phyloP scores from a whole-genome alignment of 2,797 vertebrate genomes.

The Anguilla marmorata region DNA sequence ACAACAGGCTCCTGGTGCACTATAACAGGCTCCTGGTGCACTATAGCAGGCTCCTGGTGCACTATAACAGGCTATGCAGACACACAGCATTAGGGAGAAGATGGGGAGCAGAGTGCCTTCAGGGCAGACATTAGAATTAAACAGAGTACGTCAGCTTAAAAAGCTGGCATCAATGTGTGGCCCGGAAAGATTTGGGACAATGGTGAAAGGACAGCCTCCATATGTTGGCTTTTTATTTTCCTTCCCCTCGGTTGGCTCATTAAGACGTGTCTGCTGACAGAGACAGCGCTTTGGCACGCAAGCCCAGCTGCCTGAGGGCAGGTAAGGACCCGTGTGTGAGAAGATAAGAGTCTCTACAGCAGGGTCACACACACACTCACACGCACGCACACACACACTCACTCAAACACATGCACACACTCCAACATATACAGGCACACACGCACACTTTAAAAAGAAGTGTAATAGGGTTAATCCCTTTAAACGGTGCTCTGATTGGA shows the following conservation, averaged over 20 bases:
- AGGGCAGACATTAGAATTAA: conserved; percentile 44
- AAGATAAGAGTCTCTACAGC: conserved; percentile 50
- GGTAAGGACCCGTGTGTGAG: conserved; percentile 39
- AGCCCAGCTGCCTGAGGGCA: conserved; percentile 25
- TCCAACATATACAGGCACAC: no score
- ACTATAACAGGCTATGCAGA: neutral
- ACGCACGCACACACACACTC: neutral
- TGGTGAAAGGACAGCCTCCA: conserved; percentile 37
- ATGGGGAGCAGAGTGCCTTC: conserved; percentile 27
- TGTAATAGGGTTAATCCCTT: no score
- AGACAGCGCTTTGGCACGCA: conserved; percentile 36
- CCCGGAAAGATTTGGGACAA: conserved; percentile 49
- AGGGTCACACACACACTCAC: neutral
- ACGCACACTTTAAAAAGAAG: no score
- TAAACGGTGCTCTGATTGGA: no score
- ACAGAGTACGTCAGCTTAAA: conserved; percentile 40
- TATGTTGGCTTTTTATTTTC: conserved; percentile 40
- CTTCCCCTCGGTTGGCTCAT: conserved; percentile 39
- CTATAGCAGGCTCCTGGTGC: no score
- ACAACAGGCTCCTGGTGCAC: no score
- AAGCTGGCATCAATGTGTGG: conserved; percentile 47
- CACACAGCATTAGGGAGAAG: neutral
- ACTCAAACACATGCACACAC: neutral
- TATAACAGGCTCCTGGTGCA: no score
- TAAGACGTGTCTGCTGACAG: conserved; percentile 31